A percentile compares a stretch with the other conserved stretches of the same genome.
These are phyloP conservation scores for Eriocheir sinensis DNA, from an alignment of 1,140 invertebrate species.

Conservation along the genomic window DNA sequence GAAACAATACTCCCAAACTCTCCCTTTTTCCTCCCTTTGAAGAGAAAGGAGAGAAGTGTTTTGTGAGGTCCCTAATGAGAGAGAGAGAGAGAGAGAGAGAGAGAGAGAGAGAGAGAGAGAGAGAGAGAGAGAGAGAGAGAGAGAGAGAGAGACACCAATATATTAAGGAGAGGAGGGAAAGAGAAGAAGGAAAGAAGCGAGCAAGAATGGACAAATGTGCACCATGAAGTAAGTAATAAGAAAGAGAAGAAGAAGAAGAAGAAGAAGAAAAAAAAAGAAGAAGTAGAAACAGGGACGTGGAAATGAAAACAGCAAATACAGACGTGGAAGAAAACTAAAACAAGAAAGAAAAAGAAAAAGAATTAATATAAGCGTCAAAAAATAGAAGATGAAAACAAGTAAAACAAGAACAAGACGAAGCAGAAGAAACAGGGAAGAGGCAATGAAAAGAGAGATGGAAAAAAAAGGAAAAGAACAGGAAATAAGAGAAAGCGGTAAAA, in stretches of 20 bases:
- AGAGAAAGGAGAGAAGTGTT: neutral
- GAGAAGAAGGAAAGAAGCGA: neutral
- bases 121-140: constrained; percentile 17
- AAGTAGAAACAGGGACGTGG: no score
- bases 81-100: constrained; percentile 11
- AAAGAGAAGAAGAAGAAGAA: neutral
- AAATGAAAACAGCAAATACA: no score
- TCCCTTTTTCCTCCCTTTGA: no score
- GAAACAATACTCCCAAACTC: neutral
- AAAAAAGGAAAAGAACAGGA: neutral
- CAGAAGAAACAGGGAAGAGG: no score
- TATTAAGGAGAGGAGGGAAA: neutral
- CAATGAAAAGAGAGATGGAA: neutral
- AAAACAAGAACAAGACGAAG: neutral
- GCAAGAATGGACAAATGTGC: neutral
- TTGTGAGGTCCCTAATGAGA: neutral
- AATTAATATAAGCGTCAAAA: neutral
- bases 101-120: neutral
- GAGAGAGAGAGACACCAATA: neutral
- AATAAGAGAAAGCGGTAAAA: neutral
- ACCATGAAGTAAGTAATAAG: neutral
- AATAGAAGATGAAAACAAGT: neutral
- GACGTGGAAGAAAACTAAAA: no score
- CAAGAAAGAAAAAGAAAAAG: neutral
- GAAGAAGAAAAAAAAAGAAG: neutral